Evolutionary conservation across 2,888 invertebrate genomes (phyloP).

Genomic region (Macrophya annulata): DNA sequence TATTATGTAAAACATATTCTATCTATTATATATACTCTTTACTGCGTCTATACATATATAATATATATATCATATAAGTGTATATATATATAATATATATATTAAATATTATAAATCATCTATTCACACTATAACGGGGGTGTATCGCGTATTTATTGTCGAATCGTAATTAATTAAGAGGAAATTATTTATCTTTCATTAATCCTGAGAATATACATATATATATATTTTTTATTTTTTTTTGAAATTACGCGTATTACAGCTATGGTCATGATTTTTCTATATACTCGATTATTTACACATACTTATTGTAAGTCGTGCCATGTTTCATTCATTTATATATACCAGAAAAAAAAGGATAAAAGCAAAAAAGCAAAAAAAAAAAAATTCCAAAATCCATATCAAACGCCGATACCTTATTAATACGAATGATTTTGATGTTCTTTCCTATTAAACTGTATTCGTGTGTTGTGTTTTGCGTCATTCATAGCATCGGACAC

Average conservation of each 20-base stretch:
- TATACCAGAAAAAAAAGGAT: not conserved
- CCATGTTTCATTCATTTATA: not conserved
- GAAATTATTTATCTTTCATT: no score
- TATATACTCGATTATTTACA: not conserved
- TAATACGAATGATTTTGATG: constrained; percentile 57
- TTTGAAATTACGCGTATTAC: not conserved
- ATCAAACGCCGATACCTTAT: constrained; percentile 24
- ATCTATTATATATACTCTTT: constrained; percentile 35
- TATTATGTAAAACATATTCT: constrained; percentile 43
- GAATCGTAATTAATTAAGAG: not conserved
- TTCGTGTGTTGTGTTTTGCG: constrained; percentile 75
- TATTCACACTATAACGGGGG: not conserved
- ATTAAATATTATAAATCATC: constrained; percentile 9
- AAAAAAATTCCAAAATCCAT: not conserved
- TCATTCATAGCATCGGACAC: constrained; percentile 78
- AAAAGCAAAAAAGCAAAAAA: not conserved
- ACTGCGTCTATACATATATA: constrained; percentile 45
- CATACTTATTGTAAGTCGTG: not conserved
- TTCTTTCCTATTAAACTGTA: constrained; percentile 67
- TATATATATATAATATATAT: not conserved
- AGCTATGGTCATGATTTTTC: not conserved
- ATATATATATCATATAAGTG: constrained; percentile 12
- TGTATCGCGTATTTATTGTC: not conserved
- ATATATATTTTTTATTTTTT: not conserved
- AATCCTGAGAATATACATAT: no score